Percentiles rank a stretch among this genome's conserved stretches.
Evolutionary conservation across 2,888 invertebrate genomes (phyloP).

Genomic region (Diogma glabrata): DNA sequence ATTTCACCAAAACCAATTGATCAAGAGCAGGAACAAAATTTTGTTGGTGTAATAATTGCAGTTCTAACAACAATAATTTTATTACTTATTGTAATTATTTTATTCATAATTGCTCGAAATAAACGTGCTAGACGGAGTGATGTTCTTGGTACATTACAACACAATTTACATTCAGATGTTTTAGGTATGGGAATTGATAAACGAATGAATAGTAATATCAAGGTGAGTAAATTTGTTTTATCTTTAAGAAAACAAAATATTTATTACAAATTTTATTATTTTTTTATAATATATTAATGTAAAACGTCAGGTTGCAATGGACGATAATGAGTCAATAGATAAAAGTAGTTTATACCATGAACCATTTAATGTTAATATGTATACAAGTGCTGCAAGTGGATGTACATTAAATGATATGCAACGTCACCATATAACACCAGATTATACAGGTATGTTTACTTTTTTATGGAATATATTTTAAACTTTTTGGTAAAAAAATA

Average conservation of each 20-base stretch:
- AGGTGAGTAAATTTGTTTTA: constrained; percentile 25
- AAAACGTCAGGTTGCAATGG: constrained; percentile 31
- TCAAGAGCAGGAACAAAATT: constrained; percentile 44
- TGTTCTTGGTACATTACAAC: constrained; percentile 36
- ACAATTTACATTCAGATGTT: constrained; percentile 35
- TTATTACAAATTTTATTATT: neutral
- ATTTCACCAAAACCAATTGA: constrained; percentile 43
- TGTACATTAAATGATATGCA: constrained; percentile 38
- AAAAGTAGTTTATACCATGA: constrained; percentile 39
- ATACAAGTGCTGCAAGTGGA: constrained; percentile 37
- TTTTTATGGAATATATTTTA: no score
- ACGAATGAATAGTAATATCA: constrained; percentile 37
- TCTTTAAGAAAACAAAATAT: neutral
- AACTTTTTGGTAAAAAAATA: no score
- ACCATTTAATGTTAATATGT: constrained; percentile 39
- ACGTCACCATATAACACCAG: constrained; percentile 41
- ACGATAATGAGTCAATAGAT: constrained; percentile 38
- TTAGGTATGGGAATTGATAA: constrained; percentile 36
- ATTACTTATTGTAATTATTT: constrained; percentile 54
- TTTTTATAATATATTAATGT: no score
- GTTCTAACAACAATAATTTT: constrained; percentile 60
- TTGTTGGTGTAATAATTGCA: constrained; percentile 55
- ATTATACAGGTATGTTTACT: constrained; percentile 41
- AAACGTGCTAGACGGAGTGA: constrained; percentile 39
- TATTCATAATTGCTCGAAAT: constrained; percentile 56